phyloP scores from a whole-genome alignment of 2,797 vertebrate species.

The Sciaenops ocellatus region DNA sequence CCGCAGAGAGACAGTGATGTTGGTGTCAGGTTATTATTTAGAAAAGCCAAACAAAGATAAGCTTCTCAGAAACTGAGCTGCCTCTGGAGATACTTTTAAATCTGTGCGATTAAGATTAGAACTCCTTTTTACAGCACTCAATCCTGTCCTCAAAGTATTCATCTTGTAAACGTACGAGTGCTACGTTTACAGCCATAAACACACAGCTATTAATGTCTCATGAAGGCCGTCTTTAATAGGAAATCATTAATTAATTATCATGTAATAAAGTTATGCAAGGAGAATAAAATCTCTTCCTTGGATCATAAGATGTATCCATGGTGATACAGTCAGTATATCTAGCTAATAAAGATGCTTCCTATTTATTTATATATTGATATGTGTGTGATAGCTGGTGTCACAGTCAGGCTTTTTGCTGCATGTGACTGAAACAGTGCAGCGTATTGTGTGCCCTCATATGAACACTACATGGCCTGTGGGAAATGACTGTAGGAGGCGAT shows the following conservation, averaged over 20 bases:
- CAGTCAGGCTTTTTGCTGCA: slow-evolving; percentile 53
- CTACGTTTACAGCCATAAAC: slow-evolving; percentile 6
- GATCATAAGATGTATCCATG: not conserved
- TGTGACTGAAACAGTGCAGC: slow-evolving; percentile 74
- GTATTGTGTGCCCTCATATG: slow-evolving; percentile 72
- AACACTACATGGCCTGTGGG: slow-evolving; percentile 69
- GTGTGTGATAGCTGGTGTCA: slow-evolving; percentile 25
- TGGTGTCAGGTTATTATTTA: not conserved
- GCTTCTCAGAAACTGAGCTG: slow-evolving; percentile 5
- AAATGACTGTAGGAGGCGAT: slow-evolving; percentile 72
- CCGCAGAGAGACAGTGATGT: not conserved
- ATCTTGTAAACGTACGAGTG: not conserved
- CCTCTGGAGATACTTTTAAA: not conserved
- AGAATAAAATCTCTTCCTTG: not conserved
- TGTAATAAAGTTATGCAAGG: not conserved
- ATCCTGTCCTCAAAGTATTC: not conserved
- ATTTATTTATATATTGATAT: slow-evolving; percentile 16
- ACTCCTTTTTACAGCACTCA: not conserved
- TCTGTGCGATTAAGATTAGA: not conserved
- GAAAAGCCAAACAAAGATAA: slow-evolving; percentile 26
- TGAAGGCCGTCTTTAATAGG: not conserved
- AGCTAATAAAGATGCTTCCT: not conserved
- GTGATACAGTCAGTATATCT: not conserved
- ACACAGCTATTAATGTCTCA: not conserved
- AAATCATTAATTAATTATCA: not conserved